Evolutionary conservation across 2,113 vertebrate species (phyloP), one percentile per base, ranked within the genome.

Genomic region (Uropsilus gracilis): DNA sequence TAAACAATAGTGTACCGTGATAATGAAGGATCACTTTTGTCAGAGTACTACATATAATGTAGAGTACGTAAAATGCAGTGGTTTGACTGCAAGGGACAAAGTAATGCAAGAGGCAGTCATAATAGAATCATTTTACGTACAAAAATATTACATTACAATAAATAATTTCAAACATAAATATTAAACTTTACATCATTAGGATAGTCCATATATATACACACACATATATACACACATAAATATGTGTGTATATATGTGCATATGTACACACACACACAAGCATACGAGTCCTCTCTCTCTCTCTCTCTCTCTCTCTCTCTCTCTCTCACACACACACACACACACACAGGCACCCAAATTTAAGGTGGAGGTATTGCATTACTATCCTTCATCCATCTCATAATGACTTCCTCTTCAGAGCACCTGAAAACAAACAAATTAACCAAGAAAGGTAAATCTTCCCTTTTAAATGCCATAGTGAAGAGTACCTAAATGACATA

Each of bases 111-210:
- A 98, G 97, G 98, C 98, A 98, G 98, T 98, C 98, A 96, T 97
- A 98, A 98, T 97, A 98, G 97, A 98, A 97, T 98, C 98, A 98
- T 98, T 98, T 98, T 98, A 98, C 98, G 97, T 98, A 98, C 97
- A 98, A 98, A 99, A 98, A 99, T 99, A 98, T 98, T 98, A 98
- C 98, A 98, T 98, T 98, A 97, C 98, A 99, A 98, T 99, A 99
- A 99, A 99, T 99, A 98, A 99, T 98, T 98, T 98, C 96, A 97
- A 97, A 98, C 98, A 98, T 99, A 99, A 99, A 99, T 99, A 99
- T 99, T 98, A 98, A 98, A 98, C 98, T 98, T 98, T 99, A 98
- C 98, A 98, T 91, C 97, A 97, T 98, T 97, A 98, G 98, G 98
- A 97, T 98, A 98, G 96, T 97, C 90, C 61, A 97, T 97, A 97